Percentiles rank a stretch among this genome's conserved stretches.
Conservation (phyloP, 2,888 invertebrate species). For the Lithosia quadra region DNA sequence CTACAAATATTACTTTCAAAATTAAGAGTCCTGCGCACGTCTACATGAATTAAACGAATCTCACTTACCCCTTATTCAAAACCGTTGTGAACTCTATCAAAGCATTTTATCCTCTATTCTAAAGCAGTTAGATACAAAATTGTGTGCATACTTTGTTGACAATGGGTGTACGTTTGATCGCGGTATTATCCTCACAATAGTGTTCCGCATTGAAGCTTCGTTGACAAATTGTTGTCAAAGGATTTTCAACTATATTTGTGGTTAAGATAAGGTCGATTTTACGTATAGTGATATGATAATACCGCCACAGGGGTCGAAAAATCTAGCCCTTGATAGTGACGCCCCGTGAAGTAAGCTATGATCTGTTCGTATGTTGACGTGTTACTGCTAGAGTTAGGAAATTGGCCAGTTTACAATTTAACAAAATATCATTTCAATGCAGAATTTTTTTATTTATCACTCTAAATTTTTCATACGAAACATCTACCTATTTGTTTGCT, state of each 20-base stretch:
- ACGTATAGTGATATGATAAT: constrained; percentile 62
- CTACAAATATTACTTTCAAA: constrained; percentile 69
- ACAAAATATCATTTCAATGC: no score
- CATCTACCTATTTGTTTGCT: no score
- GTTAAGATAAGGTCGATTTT: constrained; percentile 66
- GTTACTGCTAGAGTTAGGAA: constrained; percentile 55
- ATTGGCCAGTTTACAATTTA: constrained; percentile 2
- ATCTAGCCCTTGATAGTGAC: constrained; percentile 82
- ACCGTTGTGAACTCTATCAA: constrained; percentile 30
- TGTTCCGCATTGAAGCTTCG: constrained; percentile 81
- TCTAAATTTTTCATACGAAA: no score
- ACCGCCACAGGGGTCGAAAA: constrained; percentile 81
- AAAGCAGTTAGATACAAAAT: constrained; percentile 45
- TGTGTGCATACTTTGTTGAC: constrained; percentile 50
- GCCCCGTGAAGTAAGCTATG: constrained; percentile 86
- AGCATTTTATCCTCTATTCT: constrained; percentile 52
- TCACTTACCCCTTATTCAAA: constrained; percentile 78
- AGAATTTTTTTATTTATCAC: no score
- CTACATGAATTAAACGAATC: constrained; percentile 84
- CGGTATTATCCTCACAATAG: constrained; percentile 84
- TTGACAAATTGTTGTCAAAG: constrained; percentile 67
- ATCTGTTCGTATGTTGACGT: constrained; percentile 80
- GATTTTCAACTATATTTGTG: constrained; percentile 58
- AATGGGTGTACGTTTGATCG: constrained; percentile 83
- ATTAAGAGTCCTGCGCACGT: constrained; percentile 83